Base-by-base conservation (phyloP, 92 coral and sea anemone species). In the Porites evermanni region DNA sequence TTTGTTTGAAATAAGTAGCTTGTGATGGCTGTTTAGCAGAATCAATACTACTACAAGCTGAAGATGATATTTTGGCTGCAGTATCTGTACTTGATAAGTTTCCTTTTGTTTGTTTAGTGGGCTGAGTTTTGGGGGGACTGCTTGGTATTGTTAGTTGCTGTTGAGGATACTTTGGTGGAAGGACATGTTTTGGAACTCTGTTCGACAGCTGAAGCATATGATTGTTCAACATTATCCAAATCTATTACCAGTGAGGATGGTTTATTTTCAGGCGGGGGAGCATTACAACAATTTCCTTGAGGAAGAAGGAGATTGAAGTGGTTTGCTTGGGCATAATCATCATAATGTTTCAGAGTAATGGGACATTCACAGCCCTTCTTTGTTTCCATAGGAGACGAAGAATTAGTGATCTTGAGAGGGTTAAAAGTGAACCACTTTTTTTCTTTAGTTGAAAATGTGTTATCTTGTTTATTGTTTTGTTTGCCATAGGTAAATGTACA, bases 301-400 rank as follows among this genome's bases (percentile, higher is more conserved):
- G 53, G 72, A 70, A 75, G 73, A 77, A 66, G 77, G 67, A 90
- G 88, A 68, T 90, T 90, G 64, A 90, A 90, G 75, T 90, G 91
- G 81, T 26, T 82, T 52, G 88, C 80, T 54, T 76, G 75, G 74
- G 92, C 63, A 78, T 79, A 70, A 9, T 32, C 24, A 79, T 79
- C 90, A 72, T 87, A 61, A 70, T 79, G 44, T 24, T 24, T 24
- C 26, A 24, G 26, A 24, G 26, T 24, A 24, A 24, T 24, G 26
- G 26, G 26, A 24, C 26, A 24, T 24, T 24, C 26, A 24, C 26
- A 24, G 1, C 26, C 26, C 26, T 24, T 24, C 26, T 24, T 24
- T 24, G 26, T 24, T 24, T 24, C 26, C 26, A 24, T 24, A 24
- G 26, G 26, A 24, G 26, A 24, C 26, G 26, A 24, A 24, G 1